Conservation (phyloP, 2,113 vertebrate genomes). For the Porphyrio hochstetteri region DNA sequence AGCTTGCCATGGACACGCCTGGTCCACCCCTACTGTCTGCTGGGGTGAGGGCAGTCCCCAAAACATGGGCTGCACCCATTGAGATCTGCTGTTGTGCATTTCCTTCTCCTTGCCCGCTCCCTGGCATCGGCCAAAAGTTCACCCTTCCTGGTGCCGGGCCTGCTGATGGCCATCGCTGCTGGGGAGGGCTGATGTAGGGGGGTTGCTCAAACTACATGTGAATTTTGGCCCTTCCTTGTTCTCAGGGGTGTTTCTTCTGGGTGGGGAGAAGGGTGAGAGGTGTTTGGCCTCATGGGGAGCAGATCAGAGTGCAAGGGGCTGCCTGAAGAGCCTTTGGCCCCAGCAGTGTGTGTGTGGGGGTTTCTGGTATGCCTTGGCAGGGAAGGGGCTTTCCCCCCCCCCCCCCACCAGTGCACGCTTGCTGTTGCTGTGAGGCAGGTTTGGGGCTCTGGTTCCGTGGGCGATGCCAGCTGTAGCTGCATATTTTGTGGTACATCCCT, state of each 20-base stretch:
- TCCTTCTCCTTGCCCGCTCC: neutral
- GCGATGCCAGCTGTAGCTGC: neutral
- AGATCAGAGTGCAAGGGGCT: neutral
- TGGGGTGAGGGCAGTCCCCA: neutral
- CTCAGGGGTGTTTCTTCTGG: neutral
- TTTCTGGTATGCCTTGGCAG: neutral
- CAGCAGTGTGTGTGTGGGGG: too few relatives aligned
- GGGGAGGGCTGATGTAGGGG: neutral
- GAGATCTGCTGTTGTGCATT: neutral
- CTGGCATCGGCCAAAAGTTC: neutral
- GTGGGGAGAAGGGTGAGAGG: neutral
- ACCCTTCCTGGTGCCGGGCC: neutral
- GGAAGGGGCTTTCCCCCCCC: neutral
- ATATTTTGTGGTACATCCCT: neutral
- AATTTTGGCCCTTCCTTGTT: neutral
- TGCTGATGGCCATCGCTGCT: rapidly evolving
- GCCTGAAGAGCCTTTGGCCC: neutral
- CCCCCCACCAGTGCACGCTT: rapidly evolving
- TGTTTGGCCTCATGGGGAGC: neutral
- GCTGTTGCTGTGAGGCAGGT: neutral
- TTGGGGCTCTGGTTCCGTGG: rapidly evolving
- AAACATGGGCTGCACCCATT: neutral
- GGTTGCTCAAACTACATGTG: neutral
- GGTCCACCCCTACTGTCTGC: neutral
- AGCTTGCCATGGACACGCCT: neutral